Base-by-base conservation (phyloP, 1,140 invertebrate species). In the Sycobia sp. region DNA sequence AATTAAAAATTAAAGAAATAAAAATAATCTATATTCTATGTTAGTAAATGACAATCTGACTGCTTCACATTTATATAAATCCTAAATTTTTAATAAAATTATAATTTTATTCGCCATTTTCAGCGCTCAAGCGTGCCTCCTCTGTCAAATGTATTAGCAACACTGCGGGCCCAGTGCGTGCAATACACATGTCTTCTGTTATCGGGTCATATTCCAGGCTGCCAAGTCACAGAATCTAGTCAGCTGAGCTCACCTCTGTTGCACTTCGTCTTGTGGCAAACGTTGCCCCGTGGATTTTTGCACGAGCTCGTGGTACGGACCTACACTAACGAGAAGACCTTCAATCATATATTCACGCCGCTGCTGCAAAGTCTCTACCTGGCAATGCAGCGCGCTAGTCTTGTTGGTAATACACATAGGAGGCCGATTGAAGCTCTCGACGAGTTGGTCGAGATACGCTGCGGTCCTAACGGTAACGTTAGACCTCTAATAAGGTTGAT, bases 401-500 rank as follows among this genome's bases (percentile, higher is more conserved):
- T 92, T 60, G 85, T 90, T n/a, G 86, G 85, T 2, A 88, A 90
- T 59, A 85, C 86, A 25, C 90, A 90, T 71, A 84, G 87, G 50
- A 83, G 86, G 65, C 90, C 91, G 20, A 83, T 92, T 8, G 80
- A 84, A 32, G 80, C 81, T 29, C 65, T 94, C 25, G 83, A 84
- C 57, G 89, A 92, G 69, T 77, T 94, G 14, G 86, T 90, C 27
- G 89, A 91, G 51, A 88, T 94, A 41, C 84, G 87, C 58, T 84
- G 84, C 59, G 83, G 84, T 58, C 73, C 81, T 43, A 77, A 78
- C 49, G 76, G 82, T 25, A 86, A 85, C 69, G 69, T 83, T 2
- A 82, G 93, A 16, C 93, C 94, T 0, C 86, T 96, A 46, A 94
- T 92, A 71, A 86, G 87, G 69, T 78, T 96, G 43, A 86, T 96